These are phyloP conservation scores for Eupeodes latifasciatus DNA, from an alignment of 2,888 invertebrate species.

Conservation along the genomic window DNA sequence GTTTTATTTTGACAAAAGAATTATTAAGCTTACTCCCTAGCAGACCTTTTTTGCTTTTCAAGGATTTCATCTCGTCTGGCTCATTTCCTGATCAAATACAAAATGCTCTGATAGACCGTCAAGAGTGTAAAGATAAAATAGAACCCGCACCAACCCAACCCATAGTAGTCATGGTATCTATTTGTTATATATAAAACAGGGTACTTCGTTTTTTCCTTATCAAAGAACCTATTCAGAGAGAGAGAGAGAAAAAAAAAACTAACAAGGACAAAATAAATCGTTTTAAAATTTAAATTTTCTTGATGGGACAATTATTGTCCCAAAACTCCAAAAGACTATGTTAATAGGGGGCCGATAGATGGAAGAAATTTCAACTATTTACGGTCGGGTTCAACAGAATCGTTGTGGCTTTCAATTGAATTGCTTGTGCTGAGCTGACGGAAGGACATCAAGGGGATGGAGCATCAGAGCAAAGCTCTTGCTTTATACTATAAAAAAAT, in stretches of 20 bases:
- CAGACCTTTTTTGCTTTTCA: constrained; percentile 10
- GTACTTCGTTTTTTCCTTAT: constrained; percentile 8
- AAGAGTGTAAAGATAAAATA: constrained; percentile 29
- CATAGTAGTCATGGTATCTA: not conserved
- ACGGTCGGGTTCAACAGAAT: constrained; percentile 34
- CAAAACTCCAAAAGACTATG: constrained; percentile 10
- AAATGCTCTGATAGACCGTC: constrained; percentile 16
- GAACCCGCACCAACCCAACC: not conserved
- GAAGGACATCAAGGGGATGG: not conserved
- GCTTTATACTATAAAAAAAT: not conserved
- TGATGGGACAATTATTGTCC: constrained; percentile 37
- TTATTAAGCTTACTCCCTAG: constrained; percentile 24
- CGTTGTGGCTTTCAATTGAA: constrained; percentile 35
- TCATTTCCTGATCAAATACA: constrained; percentile 36
- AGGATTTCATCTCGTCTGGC: constrained; percentile 23
- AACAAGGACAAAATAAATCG: constrained; percentile 40
- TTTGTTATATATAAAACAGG: constrained; percentile 19
- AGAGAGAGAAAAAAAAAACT: constrained; percentile 22
- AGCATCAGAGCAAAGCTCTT: not conserved
- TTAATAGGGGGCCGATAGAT: not conserved
- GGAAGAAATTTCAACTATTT: constrained; percentile 17
- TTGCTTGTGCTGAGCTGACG: constrained; percentile 7
- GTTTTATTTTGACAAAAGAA: constrained; percentile 45
- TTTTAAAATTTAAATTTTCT: constrained; percentile 45
- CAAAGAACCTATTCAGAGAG: constrained; percentile 17